A percentile compares a stretch with the other conserved stretches of the same genome.
These are phyloP conservation scores for Prenolepis imparis DNA, from an alignment of 2,888 invertebrate genomes.

Conservation along the genomic window DNA sequence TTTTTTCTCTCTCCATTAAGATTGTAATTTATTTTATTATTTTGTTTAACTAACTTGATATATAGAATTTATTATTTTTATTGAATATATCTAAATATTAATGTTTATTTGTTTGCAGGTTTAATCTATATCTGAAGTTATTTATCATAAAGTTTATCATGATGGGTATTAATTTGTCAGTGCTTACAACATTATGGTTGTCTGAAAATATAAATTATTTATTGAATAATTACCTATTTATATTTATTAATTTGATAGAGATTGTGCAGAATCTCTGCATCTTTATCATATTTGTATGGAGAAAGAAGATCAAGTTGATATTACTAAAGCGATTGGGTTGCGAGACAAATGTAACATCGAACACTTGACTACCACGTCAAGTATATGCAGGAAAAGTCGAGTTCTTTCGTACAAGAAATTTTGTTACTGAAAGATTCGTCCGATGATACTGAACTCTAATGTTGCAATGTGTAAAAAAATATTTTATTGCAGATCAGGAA, in stretches of 20 bases:
- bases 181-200: constrained; percentile 90
- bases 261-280: constrained; percentile 90
- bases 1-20: too few species aligned
- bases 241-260: constrained; percentile 90
- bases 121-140: constrained; percentile 92
- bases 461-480: too few species aligned
- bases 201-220: constrained; percentile 85
- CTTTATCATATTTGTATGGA: constrained; percentile 92
- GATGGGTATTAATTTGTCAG: constrained; percentile 95
- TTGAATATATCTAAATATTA: too few species aligned
- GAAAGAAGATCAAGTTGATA: constrained; percentile 89
- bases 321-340: constrained; percentile 88
- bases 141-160: constrained; percentile 88
- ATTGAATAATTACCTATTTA: constrained; percentile 86
- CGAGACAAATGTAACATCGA: too few species aligned
- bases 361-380: too few species aligned
- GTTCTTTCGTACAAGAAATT: too few species aligned
- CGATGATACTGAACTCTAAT: too few species aligned
- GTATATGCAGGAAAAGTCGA: too few species aligned
- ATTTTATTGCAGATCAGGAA: too few species aligned
- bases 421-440: too few species aligned
- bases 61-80: too few species aligned
- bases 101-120: constrained; percentile 87
- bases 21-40: neutral
- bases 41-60: too few species aligned